Conservation (phyloP, 2,797 vertebrate genomes). For the Schizopygopsis pylzovi region DNA sequence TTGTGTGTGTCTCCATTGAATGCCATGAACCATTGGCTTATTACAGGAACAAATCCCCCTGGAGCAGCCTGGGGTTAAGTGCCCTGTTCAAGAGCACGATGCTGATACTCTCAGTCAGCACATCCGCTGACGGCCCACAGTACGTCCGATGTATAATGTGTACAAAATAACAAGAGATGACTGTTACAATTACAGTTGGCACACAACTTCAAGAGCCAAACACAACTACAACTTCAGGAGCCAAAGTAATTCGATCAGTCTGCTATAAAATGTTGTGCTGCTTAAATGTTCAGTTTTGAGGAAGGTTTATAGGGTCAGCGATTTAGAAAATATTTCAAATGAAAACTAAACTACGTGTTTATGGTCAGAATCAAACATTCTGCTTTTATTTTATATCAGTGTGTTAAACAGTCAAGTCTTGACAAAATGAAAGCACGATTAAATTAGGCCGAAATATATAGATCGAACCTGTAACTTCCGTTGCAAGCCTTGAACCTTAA, state of each 20-base stretch:
- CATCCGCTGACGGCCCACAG: neutral
- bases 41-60: conserved; percentile 17
- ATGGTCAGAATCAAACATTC: neutral
- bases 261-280: neutral
- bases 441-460: neutral
- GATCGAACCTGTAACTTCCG: neutral
- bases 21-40: neutral
- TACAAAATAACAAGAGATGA: neutral
- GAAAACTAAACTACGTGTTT: neutral
- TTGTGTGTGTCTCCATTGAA: neutral
- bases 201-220: too few relatives aligned
- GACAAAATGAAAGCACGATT: neutral
- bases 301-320: neutral
- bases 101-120: conserved; percentile 16
- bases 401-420: neutral
- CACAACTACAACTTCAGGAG: too few relatives aligned
- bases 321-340: neutral
- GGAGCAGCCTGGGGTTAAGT: conserved; percentile 26
- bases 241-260: neutral
- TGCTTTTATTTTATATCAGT: neutral
- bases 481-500: neutral
- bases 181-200: too few relatives aligned
- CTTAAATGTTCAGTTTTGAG: neutral
- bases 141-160: neutral
- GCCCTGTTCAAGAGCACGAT: conserved; percentile 5